These are phyloP conservation scores for Megamerina dolium DNA, from an alignment of 2,888 invertebrate species.

Conservation along the genomic window DNA sequence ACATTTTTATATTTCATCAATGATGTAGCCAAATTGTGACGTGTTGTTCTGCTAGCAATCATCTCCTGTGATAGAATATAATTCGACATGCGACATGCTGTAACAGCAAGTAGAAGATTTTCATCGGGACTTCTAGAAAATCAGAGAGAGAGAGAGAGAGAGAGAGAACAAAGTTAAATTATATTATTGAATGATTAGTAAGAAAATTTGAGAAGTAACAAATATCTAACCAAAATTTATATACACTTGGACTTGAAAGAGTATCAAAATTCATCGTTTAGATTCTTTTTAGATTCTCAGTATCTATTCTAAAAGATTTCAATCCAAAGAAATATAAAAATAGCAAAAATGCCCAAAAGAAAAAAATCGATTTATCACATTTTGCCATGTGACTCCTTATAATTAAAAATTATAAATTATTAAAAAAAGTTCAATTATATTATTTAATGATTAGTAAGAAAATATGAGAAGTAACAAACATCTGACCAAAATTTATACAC, in stretches of 20 bases:
- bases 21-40: constrained; percentile 36
- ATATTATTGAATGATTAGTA: too few relatives aligned
- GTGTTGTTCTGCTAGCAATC: constrained; percentile 32
- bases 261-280: too few relatives aligned
- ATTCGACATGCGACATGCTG: constrained; percentile 44
- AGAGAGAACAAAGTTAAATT: constrained; percentile 16
- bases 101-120: constrained; percentile 38
- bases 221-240: background rate
- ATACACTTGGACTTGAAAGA: too few relatives aligned
- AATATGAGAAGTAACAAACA: background rate
- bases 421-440: too few relatives aligned
- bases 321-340: too few relatives aligned
- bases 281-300: too few relatives aligned
- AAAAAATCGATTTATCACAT: too few relatives aligned
- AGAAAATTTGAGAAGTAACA: background rate
- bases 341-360: too few relatives aligned
- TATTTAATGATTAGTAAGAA: background rate
- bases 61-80: constrained; percentile 40
- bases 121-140: constrained; percentile 34
- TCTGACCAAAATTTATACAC: background rate
- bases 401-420: too few relatives aligned
- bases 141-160: background rate
- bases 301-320: too few relatives aligned
- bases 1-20: constrained; percentile 43
- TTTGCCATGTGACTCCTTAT: too few relatives aligned